Evolutionary conservation across 2,113 vertebrate genomes (phyloP).

Genomic region (Carassius gibelio): DNA sequence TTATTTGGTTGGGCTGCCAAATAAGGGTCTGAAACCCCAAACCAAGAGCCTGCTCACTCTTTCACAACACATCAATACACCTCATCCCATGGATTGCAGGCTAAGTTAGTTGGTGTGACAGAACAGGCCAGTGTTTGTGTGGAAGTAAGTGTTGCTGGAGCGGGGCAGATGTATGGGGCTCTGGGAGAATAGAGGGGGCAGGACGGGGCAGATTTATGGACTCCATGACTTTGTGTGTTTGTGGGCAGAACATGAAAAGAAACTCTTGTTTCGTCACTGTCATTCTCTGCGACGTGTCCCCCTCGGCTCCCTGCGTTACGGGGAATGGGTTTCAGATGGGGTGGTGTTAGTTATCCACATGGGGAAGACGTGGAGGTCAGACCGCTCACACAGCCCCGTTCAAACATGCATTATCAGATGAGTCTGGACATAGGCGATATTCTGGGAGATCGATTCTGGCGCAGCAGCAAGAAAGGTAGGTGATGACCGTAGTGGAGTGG

Average conservation of each 20-base stretch:
- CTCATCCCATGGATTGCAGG: slow-evolving; percentile 56
- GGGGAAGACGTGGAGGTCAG: slow-evolving; percentile 31
- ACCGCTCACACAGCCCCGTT: background rate
- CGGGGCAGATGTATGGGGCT: slow-evolving; percentile 66
- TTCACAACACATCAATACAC: slow-evolving; percentile 51
- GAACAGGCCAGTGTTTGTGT: slow-evolving; percentile 66
- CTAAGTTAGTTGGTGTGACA: slow-evolving; percentile 56
- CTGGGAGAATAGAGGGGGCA: slow-evolving; percentile 14
- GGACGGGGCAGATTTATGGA: slow-evolving; percentile 73
- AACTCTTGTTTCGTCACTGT: slow-evolving; percentile 71
- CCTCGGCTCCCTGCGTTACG: slow-evolving; percentile 45
- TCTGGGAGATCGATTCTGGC: slow-evolving; percentile 80
- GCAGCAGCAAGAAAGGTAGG: slow-evolving; percentile 78
- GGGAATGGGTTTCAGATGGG: slow-evolving; percentile 57
- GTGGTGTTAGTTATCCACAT: slow-evolving; percentile 44
- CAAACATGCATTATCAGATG: slow-evolving; percentile 35
- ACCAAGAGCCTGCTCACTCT: slow-evolving; percentile 27
- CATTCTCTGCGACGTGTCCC: slow-evolving; percentile 48
- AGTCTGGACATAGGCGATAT: slow-evolving; percentile 67
- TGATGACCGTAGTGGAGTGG: background rate
- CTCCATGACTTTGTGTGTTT: slow-evolving; percentile 69
- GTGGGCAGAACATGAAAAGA: slow-evolving; percentile 74
- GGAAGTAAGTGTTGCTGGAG: slow-evolving; percentile 49
- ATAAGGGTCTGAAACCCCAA: slow-evolving; percentile 25
- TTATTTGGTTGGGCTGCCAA: slow-evolving; percentile 10